Evolutionary conservation across 2,797 vertebrate genomes (phyloP), one percentile per base, ranked within the genome.

Genomic region (Kryptolebias ocellatus): DNA sequence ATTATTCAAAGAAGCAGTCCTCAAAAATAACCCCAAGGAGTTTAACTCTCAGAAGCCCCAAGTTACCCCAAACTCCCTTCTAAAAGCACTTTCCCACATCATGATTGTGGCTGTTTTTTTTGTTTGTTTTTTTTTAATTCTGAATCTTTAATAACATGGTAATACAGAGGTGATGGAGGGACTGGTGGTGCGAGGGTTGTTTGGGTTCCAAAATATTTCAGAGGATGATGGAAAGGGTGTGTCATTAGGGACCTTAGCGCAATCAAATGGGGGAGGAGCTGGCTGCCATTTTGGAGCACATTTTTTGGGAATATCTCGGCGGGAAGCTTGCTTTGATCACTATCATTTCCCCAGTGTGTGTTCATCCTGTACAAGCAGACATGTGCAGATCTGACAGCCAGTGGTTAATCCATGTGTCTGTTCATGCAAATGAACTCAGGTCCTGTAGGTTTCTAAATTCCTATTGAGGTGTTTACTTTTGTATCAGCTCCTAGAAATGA

Each of bases 301-400:
- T 2, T 83, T 79, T 85, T 80, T 14, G 15, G 53, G 72, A 63
- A 74, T 57, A 70, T 76, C 79, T 83, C 75, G 0, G 64, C 11
- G 55, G 81, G 81, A 57, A 1, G 70, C 53, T 55, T 1, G 56
- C 71, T 74, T 78, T 83, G 86, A 89, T 89, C 86, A 87, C 87
- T 81, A 86, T 90, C 65, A 83, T 90, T 87, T 84, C 37, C 73
- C 44, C 24, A 2, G 28, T 24, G 42, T 55, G 56, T 44, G 27
- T 20, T 50, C 44, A 27, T 8, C 16, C 24, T 39, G 63, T 69
- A 45, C 49, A 69, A 76, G 57, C 15, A 14, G 16, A 16, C 16
- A n/a, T n/a, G 4, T 2, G 44, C 44, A 27, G 68, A 54, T 60
- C 52, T 81, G 76, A 56, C 80, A 84, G 81, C 52, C 76, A 51